Evolutionary conservation across 2,797 vertebrate genomes (phyloP), one percentile per base, ranked within the genome.

Genomic region (Helostoma temminkii): DNA sequence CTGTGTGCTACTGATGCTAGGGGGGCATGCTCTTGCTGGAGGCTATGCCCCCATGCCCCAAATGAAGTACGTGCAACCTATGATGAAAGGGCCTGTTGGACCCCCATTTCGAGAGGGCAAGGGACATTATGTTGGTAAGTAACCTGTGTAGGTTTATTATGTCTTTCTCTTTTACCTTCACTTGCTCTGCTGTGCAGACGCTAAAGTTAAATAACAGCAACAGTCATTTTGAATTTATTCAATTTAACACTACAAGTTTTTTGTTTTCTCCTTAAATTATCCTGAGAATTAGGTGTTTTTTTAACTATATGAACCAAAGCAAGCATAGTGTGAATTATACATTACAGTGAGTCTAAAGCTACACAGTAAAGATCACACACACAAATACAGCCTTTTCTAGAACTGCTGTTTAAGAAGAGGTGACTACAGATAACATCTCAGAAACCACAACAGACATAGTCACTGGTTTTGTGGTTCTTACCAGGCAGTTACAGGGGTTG

Each of bases 91-190:
- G 28, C 98, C 98, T 0, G 92, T 96, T 49, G 98, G 98, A 65
- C 98, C 98, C 15, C 98, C 98, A 0, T 99, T 99, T 92, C 94
- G 98, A 45, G 98, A 99, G 92, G 98, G 98, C 89, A 99, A 99
- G 86, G 98, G 98, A 67, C 97, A 99, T 89, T 98, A 98, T 74
- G 89, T 98, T 74, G 98, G 98, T 99, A 91, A 99, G 97, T 97
- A 89, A 43, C 39, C 10, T 18, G 12, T 50, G 15, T 57, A 26
- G 26, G 21, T 49, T 3, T 16, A 25, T 3, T n/a, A 42, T 48
- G 22, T 60, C 3, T 49, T 21, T 52, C 24, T 34, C 8, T 59
- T 62, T 50, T 52, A 26, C 19, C 9, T 22, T 9, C 19, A 9
- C 18, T 52, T 24, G 34, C 8, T 71, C 16, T 43, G 19, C 41